Base-by-base conservation (phyloP, 2,888 invertebrate genomes). In the Gnatocerus cornutus region DNA sequence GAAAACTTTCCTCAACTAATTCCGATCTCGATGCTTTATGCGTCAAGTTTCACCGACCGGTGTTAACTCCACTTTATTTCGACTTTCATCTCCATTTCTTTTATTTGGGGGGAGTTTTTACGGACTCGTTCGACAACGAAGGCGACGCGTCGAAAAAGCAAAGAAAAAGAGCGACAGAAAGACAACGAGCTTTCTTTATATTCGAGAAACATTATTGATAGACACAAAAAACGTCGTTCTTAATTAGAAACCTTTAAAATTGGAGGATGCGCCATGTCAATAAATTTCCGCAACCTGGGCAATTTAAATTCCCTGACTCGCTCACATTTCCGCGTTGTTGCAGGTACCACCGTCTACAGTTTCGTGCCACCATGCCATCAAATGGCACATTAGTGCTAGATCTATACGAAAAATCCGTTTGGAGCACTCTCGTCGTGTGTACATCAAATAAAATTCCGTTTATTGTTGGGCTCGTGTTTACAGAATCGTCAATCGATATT, bases 81-180 rank as follows among this genome's bases (percentile, higher is more conserved):
- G 29, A 61, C 68, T 68, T 68, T 68, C 52, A 55, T 68, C 68
- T 68, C 68, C 53, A 68, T 53, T 68, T 46, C 61, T 59, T 66
- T 67, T 50, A 59, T 66, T 48, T 12, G 41, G 12, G 41, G 41
- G 41, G 41, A 41, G 41, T 41, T 41, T 41, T 41, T 41, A 41
- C 41, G 5, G 6, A 12, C 12, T 13, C 12, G 41, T 41, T 41
- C 41, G 41, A 41, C 41, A 41, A 41, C 41, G 13, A 41, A 41
- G 12, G n/a, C 41, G 12, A 33, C 41, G 41, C 13, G n/a, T 12
- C 12, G 13, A 41, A 12, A 33, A 33, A 7, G 33, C 33, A 7
- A n/a, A 33, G 33, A 33, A 33, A 7, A 33, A 33, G 1, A n/a
- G 33, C 33, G 33, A n/a, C 33, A 33, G n/a, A 33, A 33, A 33